Conservation (phyloP, 2,888 invertebrate genomes). For the Cosmorhoe ocellata region DNA sequence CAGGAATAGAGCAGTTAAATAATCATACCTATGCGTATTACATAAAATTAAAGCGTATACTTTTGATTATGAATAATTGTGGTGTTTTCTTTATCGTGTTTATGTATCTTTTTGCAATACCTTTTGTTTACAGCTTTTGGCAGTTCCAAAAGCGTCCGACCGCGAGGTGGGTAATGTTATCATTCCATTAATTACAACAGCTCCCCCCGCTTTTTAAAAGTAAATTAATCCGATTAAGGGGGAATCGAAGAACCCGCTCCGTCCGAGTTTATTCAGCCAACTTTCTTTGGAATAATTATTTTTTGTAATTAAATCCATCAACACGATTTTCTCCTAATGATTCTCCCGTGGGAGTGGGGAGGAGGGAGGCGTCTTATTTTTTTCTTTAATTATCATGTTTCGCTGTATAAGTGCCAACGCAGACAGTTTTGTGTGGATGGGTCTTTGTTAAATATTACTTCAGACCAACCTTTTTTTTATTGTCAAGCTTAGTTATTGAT, state of each 20-base stretch:
- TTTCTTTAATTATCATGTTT: slow-evolving; percentile 58
- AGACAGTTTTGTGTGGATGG: slow-evolving; percentile 41
- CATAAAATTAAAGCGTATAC: too few relatives aligned
- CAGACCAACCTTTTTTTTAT: too few relatives aligned
- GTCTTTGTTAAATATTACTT: not conserved
- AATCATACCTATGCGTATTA: too few relatives aligned
- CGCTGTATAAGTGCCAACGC: slow-evolving; percentile 37
- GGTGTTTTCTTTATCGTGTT: not conserved
- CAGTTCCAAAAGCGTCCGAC: slow-evolving; percentile 66
- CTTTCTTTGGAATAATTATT: slow-evolving; percentile 82
- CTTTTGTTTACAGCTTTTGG: slow-evolving; percentile 44
- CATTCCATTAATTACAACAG: slow-evolving; percentile 82
- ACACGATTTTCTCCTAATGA: slow-evolving; percentile 83
- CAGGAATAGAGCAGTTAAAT: too few relatives aligned
- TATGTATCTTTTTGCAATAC: slow-evolving; percentile 24
- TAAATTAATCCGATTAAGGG: slow-evolving; percentile 82
- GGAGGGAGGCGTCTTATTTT: slow-evolving; percentile 56
- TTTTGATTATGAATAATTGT: too few relatives aligned
- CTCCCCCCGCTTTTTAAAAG: slow-evolving; percentile 79
- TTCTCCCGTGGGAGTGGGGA: slow-evolving; percentile 70
- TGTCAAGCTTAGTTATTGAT: too few relatives aligned
- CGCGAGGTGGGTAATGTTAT: slow-evolving; percentile 80
- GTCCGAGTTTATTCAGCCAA: slow-evolving; percentile 80
- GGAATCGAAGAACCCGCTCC: slow-evolving; percentile 80
- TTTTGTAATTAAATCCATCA: slow-evolving; percentile 83